Percentiles rank a stretch among this genome's conserved stretches.
These are phyloP conservation scores for Lampris megalopsis DNA, from an alignment of 2,113 vertebrate species.

Conservation along the genomic window DNA sequence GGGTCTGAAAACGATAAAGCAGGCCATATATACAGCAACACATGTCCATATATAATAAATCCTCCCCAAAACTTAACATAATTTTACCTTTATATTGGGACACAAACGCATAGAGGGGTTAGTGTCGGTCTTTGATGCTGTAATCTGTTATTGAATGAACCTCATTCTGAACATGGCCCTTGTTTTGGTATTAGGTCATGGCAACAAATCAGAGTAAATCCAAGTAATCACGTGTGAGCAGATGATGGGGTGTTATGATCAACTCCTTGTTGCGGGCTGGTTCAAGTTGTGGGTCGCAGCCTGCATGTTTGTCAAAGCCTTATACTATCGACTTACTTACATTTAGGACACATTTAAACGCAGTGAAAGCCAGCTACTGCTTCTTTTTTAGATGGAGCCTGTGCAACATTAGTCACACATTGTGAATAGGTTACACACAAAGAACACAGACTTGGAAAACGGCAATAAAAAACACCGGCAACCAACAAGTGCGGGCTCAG, in stretches of 20 bases:
- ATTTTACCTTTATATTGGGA: too few relatives aligned
- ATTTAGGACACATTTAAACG: too few relatives aligned
- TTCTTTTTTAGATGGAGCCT: too few relatives aligned
- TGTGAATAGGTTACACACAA: too few relatives aligned
- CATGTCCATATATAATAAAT: too few relatives aligned
- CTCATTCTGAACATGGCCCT: background rate
- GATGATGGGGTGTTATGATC: conserved; percentile 43
- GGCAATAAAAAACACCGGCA: too few relatives aligned
- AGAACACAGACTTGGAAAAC: too few relatives aligned
- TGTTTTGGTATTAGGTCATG: conserved; percentile 15
- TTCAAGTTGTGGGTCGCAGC: background rate
- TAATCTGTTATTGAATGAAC: background rate
- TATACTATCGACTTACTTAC: background rate
- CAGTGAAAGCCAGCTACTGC: too few relatives aligned
- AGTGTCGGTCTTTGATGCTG: background rate
- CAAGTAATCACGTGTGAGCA: conserved; percentile 56
- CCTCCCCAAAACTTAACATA: background rate
- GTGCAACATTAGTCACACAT: too few relatives aligned
- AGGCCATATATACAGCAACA: too few relatives aligned
- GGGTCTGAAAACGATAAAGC: too few relatives aligned
- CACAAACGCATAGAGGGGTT: background rate
- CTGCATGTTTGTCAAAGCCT: background rate
- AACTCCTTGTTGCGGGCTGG: conserved; percentile 15
- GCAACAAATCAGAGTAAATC: conserved; percentile 48
- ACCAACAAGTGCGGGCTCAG: too few relatives aligned